Conservation (phyloP, 2,888 invertebrate genomes). For the Bibio marci region DNA sequence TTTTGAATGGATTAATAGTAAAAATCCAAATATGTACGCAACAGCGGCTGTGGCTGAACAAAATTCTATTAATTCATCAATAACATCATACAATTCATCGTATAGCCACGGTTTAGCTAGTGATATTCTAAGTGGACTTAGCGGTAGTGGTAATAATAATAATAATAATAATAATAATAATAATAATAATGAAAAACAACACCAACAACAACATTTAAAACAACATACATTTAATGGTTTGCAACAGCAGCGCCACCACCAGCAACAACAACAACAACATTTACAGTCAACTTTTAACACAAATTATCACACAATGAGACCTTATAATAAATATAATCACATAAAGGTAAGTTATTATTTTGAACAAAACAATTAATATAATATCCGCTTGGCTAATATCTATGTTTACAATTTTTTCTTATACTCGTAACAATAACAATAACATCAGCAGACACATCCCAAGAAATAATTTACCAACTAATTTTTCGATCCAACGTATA, state of each 20-base stretch:
- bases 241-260: conserved; percentile 14
- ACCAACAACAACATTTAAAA: conserved; percentile 6
- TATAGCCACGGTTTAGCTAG: too few relatives aligned
- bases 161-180: too few relatives aligned
- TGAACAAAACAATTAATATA: too few relatives aligned
- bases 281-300: conserved; percentile 20
- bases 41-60: conserved; percentile 29
- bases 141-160: too few relatives aligned
- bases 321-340: conserved; percentile 19
- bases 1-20: conserved; percentile 27
- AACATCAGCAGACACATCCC: too few relatives aligned
- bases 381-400: too few relatives aligned
- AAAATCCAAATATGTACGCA: conserved; percentile 25
- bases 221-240: not conserved
- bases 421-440: too few relatives aligned
- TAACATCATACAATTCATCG: conserved; percentile 2
- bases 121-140: too few relatives aligned
- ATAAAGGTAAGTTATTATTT: conserved; percentile 6
- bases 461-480: too few relatives aligned
- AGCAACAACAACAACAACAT: conserved; percentile 13
- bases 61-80: conserved; percentile 9
- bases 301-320: conserved; percentile 28
- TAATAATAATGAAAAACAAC: too few relatives aligned
- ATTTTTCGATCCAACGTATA: too few relatives aligned
- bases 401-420: too few relatives aligned